Percentiles rank a stretch among this genome's conserved stretches.
These are phyloP conservation scores for Argyrosomus japonicus DNA, from an alignment of 2,113 vertebrate species.

Conservation along the genomic window DNA sequence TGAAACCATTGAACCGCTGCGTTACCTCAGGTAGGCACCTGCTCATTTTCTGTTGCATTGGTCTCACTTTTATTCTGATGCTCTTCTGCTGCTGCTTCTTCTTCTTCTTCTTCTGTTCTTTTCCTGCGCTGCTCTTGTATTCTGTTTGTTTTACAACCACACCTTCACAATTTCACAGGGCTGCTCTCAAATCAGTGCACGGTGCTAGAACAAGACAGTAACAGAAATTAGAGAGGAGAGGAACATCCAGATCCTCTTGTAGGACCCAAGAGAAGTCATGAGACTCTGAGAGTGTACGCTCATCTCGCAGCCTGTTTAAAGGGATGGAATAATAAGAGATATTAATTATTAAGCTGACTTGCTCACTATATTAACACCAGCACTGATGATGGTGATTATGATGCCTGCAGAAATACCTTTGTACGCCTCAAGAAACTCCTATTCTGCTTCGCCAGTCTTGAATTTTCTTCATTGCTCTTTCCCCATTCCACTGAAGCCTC, in stretches of 20 bases:
- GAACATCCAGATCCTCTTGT: not conserved
- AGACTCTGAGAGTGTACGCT: not conserved
- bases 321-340: not conserved
- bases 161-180: not conserved
- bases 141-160: not conserved
- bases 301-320: slow-evolving; percentile 2
- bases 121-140: not conserved
- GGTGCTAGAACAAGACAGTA: not conserved
- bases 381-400: not conserved
- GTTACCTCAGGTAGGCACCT: slow-evolving; percentile 84
- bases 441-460: not conserved
- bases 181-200: not conserved
- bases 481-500: slow-evolving; percentile 22
- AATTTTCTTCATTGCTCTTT: not conserved
- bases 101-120: not conserved
- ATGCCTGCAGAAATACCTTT: not conserved
- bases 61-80: not conserved
- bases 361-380: slow-evolving; percentile 1
- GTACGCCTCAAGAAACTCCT: slow-evolving; percentile 1
- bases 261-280: not conserved
- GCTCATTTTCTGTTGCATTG: not conserved
- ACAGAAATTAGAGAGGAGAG: slow-evolving; percentile 11
- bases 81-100: not conserved
- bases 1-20: slow-evolving; percentile 83
- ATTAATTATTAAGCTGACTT: slow-evolving; percentile 9